Conservation (phyloP, 2,797 vertebrate species). For the Ctenosaura bakeri region DNA sequence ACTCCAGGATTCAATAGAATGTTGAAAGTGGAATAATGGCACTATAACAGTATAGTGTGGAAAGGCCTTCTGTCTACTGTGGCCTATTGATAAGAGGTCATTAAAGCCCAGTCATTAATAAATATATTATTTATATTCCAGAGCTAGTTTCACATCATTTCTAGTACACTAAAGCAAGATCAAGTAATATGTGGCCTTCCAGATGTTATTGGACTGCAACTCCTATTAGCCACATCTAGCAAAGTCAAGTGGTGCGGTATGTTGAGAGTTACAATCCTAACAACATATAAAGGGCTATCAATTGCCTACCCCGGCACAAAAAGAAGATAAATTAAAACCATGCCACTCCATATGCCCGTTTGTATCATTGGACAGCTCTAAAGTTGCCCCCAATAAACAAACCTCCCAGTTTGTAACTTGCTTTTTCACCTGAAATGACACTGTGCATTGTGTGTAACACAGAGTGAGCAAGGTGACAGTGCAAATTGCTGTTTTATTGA, state of each 20-base stretch:
- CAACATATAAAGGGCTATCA: not conserved
- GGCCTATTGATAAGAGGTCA: not conserved
- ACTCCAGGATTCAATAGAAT: no score
- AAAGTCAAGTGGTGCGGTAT: not conserved
- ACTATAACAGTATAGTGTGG: no score
- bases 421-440: not conserved
- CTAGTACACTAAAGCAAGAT: not conserved
- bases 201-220: not conserved
- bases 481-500: constrained; percentile 29
- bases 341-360: not conserved
- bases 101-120: not conserved
- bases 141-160: not conserved
- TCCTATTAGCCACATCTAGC: not conserved
- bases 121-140: constrained; percentile 8
- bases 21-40: no score
- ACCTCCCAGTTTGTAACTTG: not conserved
- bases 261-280: not conserved
- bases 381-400: not conserved
- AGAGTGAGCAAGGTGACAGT: constrained; percentile 12
- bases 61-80: not conserved
- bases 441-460: not conserved
- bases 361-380: not conserved
- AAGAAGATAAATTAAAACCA: not conserved
- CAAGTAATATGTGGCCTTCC: not conserved
- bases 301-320: not conserved